Conservation (phyloP, 30 jellyfish, hydroid and myxozoan species). For the Aurelia aurita complex sp. Pacific region DNA sequence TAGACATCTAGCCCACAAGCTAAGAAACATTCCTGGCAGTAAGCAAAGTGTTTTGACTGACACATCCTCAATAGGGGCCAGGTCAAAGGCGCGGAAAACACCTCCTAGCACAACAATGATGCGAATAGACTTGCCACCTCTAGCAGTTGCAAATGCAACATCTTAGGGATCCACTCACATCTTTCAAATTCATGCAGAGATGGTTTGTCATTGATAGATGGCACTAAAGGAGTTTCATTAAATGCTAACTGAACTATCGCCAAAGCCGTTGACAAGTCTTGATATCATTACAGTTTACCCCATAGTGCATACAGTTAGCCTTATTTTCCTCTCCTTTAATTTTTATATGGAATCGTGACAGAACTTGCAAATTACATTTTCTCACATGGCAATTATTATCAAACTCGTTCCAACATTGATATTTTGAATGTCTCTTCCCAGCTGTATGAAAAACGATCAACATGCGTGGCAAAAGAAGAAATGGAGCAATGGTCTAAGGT, state of each 20-base stretch:
- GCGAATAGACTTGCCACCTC: no score
- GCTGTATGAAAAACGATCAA: conserved; percentile 2
- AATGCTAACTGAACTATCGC: neutral
- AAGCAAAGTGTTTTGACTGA: no score
- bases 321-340: no score
- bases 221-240: neutral
- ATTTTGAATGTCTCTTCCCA: neutral
- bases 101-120: neutral
- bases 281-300: neutral
- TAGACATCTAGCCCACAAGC: no score
- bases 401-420: neutral
- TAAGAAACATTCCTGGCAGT: no score
- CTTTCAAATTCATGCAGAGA: neutral
- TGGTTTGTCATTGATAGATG: neutral
- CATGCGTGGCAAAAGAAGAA: no score
- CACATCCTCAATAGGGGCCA: no score
- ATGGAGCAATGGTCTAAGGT: no score
- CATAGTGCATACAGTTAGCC: neutral
- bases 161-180: conserved; percentile 1
- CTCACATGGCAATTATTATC: no score
- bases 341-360: no score
- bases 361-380: no score
- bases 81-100: no score
- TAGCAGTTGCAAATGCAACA: neutral
- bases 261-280: neutral